phyloP scores from a whole-genome alignment of 2,113 vertebrate species.

The Odobenus rosmarus region DNA sequence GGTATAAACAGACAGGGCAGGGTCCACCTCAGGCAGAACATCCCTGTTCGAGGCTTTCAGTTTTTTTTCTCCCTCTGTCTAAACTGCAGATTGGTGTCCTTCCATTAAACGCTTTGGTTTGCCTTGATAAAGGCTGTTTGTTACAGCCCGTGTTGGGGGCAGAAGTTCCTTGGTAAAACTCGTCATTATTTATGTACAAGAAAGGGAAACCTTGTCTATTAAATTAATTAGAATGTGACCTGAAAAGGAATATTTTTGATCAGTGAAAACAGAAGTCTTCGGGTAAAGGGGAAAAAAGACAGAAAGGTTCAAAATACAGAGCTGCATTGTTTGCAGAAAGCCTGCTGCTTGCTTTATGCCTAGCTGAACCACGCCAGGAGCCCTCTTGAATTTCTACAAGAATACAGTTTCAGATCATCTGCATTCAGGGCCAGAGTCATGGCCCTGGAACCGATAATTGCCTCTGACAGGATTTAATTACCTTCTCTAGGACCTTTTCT shows the following conservation, averaged over 20 bases:
- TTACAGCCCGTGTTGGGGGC: constrained; percentile 69
- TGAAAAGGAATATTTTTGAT: constrained; percentile 85
- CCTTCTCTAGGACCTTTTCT: constrained; percentile 93
- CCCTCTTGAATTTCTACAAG: constrained; percentile 89
- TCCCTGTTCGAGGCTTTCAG: constrained; percentile 30
- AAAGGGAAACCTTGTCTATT: constrained; percentile 82
- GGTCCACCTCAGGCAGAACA: constrained; percentile 44
- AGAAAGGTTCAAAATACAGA: constrained; percentile 86
- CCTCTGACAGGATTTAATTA: constrained; percentile 96
- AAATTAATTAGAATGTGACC: constrained; percentile 86
- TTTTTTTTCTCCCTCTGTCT: neutral
- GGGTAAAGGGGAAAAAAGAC: constrained; percentile 73
- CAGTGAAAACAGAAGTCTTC: constrained; percentile 82
- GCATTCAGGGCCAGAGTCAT: constrained; percentile 92
- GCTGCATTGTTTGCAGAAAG: constrained; percentile 89
- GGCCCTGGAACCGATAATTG: constrained; percentile 94
- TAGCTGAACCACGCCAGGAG: constrained; percentile 87
- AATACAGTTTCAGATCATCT: constrained; percentile 92
- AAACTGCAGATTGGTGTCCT: constrained; percentile 48
- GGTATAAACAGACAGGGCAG: constrained; percentile 30
- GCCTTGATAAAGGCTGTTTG: constrained; percentile 77
- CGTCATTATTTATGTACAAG: constrained; percentile 79
- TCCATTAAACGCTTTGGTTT: constrained; percentile 68
- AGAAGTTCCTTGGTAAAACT: constrained; percentile 79
- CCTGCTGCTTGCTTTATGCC: constrained; percentile 88